phyloP scores from a whole-genome alignment of 2,888 invertebrate species.

The Sphinx pinastri region DNA sequence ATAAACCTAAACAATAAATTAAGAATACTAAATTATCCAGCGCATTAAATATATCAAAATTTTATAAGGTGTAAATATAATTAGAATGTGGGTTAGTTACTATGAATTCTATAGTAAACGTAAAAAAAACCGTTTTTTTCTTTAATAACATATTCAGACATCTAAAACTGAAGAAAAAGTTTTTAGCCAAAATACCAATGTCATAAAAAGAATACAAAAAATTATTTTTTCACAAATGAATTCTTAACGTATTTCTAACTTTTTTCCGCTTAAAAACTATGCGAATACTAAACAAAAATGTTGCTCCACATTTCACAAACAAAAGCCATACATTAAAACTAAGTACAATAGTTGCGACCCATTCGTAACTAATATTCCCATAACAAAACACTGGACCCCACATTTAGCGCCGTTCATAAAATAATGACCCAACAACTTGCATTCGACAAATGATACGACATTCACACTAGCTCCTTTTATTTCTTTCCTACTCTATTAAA shows the following conservation, averaged over 20 bases:
- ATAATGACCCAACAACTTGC: slow-evolving; percentile 81
- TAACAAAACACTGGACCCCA: slow-evolving; percentile 63
- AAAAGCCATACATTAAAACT: slow-evolving; percentile 26
- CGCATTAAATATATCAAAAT: too few species aligned
- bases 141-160: too few species aligned
- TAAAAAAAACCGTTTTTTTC: too few species aligned
- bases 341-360: slow-evolving; percentile 22
- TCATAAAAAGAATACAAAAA: too few species aligned
- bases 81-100: too few species aligned
- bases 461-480: slow-evolving; percentile 29
- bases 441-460: slow-evolving; percentile 82
- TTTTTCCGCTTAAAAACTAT: not conserved
- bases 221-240: too few species aligned
- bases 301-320: slow-evolving; percentile 25
- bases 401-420: slow-evolving; percentile 78
- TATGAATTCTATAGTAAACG: too few species aligned
- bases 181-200: too few species aligned
- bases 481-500: slow-evolving; percentile 10
- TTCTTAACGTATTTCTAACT: not conserved
- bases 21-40: too few species aligned
- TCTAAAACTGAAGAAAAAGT: too few species aligned
- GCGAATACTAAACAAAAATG: not conserved
- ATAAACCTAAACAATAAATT: too few species aligned
- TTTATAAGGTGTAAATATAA: too few species aligned
- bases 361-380: slow-evolving; percentile 43